phyloP scores from a whole-genome alignment of 2,113 vertebrate species.

The Scalopus aquaticus region DNA sequence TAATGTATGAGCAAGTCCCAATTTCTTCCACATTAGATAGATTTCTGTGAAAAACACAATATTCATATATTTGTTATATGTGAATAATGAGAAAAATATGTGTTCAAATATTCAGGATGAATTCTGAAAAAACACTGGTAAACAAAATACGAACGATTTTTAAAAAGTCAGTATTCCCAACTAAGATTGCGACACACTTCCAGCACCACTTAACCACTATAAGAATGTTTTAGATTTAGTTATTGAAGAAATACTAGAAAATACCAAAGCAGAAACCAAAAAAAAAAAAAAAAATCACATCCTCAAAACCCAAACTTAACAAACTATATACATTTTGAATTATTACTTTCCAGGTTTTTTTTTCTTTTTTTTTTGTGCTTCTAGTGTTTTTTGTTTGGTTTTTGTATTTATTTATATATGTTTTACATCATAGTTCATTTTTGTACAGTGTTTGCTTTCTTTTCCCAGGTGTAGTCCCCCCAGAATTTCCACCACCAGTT shows the following conservation, averaged over 20 bases:
- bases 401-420: too few relatives aligned
- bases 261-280: background rate
- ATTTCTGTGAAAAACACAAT: conserved; percentile 88
- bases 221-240: background rate
- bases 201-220: background rate
- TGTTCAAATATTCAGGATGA: background rate
- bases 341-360: background rate
- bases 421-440: too few relatives aligned
- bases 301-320: background rate
- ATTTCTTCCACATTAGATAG: conserved; percentile 98
- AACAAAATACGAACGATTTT: conserved; percentile 21
- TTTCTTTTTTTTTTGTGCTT: background rate
- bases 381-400: too few relatives aligned
- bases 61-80: conserved; percentile 37
- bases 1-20: conserved; percentile 97
- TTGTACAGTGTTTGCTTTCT: too few relatives aligned
- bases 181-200: background rate
- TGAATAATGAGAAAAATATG: background rate
- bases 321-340: background rate
- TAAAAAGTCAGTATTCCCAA: conserved; percentile 5
- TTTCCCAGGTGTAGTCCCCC: too few relatives aligned
- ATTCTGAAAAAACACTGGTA: conserved; percentile 20
- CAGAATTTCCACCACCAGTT: too few relatives aligned
- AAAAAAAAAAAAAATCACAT: background rate
- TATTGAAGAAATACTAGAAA: background rate